phyloP scores from a whole-genome alignment of 2,888 invertebrate genomes.

The Octonoba sinensis region DNA sequence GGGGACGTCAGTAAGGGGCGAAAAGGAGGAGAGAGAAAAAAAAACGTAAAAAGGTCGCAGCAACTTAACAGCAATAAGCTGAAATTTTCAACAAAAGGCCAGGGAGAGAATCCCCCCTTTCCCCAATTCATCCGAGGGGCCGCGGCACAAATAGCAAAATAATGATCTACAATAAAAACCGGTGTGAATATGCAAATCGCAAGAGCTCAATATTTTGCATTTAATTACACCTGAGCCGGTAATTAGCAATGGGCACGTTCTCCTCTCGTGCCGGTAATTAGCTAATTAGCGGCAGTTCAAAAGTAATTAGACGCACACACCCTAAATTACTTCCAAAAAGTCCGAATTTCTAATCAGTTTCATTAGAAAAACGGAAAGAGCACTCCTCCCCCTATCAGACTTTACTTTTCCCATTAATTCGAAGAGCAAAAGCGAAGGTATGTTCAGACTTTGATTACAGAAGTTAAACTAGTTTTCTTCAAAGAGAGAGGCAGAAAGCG shows the following conservation, averaged over 20 bases:
- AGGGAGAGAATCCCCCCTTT: constrained; percentile 2
- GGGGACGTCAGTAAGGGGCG: not conserved
- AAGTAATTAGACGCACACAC: constrained; percentile 65
- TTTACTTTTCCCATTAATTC: constrained; percentile 48
- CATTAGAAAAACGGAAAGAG: constrained; percentile 60
- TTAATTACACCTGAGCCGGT: constrained; percentile 65
- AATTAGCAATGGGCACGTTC: constrained; percentile 61
- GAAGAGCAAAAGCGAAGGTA: constrained; percentile 55
- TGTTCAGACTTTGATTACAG: constrained; percentile 62
- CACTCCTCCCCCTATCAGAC: constrained; percentile 3
- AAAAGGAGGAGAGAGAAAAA: not conserved
- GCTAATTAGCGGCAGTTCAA: constrained; percentile 65
- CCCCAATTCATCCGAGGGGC: not conserved
- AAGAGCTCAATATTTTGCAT: constrained; percentile 64
- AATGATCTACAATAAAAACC: constrained; percentile 62
- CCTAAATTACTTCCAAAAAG: constrained; percentile 64
- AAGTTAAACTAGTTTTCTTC: constrained; percentile 64
- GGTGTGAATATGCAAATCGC: constrained; percentile 65
- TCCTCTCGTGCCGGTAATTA: constrained; percentile 63
- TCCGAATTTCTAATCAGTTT: constrained; percentile 65
- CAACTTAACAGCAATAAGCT: constrained; percentile 27
- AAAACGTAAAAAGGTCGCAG: constrained; percentile 13
- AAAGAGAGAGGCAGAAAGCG: constrained; percentile 28
- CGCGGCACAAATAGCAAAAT: constrained; percentile 62
- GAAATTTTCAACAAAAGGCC: constrained; percentile 15